Percentiles rank a stretch among this genome's conserved stretches.
phyloP scores from a whole-genome alignment of 2,113 vertebrate genomes.

The Prunella himalayana region DNA sequence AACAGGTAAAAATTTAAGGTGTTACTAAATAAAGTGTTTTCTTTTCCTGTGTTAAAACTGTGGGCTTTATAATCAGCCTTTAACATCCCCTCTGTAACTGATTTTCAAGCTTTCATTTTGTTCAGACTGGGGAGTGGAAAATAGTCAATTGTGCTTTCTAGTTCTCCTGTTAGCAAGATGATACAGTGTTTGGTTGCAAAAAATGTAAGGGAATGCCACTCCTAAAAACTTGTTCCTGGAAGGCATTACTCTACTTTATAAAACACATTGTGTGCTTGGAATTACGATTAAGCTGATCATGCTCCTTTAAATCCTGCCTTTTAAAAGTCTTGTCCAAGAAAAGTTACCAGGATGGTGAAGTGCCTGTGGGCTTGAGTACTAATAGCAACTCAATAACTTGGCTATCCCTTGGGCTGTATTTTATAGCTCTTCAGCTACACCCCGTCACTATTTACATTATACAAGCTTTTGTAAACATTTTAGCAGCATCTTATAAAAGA shows the following conservation, averaged over 20 bases:
- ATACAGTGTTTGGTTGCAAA: conserved; percentile 11
- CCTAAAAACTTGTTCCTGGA: conserved; percentile 21
- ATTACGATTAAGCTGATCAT: not conserved
- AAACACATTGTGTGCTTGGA: conserved; percentile 36
- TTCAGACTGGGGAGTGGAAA: not conserved
- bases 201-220: not conserved
- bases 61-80: not conserved
- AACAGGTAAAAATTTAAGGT: conserved; percentile 21
- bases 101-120: conserved; percentile 4
- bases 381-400: conserved; percentile 55
- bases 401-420: conserved; percentile 37
- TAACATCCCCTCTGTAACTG: not conserved
- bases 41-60: not conserved
- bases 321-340: conserved; percentile 52
- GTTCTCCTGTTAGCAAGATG: conserved; percentile 15
- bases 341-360: conserved; percentile 49
- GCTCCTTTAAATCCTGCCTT: conserved; percentile 45
- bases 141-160: not conserved
- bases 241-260: conserved; percentile 48
- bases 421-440: conserved; percentile 52
- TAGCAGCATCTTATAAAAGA: conserved; percentile 49
- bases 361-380: conserved; percentile 48
- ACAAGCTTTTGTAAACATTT: conserved; percentile 62
- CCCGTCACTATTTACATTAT: conserved; percentile 25
- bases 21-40: not conserved